Evolutionary conservation across 2,888 invertebrate genomes (phyloP).

Genomic region (Anticlea derivata): DNA sequence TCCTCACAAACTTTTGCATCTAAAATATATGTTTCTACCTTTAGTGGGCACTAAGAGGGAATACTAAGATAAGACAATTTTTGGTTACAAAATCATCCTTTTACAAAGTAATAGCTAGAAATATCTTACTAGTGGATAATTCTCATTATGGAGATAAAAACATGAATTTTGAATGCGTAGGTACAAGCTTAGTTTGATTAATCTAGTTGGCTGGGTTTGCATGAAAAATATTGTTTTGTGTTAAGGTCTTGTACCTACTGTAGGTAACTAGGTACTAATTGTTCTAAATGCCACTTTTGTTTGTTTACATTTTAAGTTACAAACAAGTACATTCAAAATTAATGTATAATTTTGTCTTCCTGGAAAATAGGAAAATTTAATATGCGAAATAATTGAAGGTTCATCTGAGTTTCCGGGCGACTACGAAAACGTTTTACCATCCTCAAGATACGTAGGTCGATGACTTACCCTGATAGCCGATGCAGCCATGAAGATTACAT

Average conservation of each 20-base stretch:
- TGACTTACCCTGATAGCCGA: slow-evolving; percentile 61
- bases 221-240: too few species aligned
- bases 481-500: slow-evolving; percentile 46
- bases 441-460: slow-evolving; percentile 3
- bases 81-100: too few species aligned
- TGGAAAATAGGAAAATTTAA: too few species aligned
- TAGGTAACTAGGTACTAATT: too few species aligned
- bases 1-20: too few species aligned
- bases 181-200: not conserved
- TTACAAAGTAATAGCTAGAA: not conserved
- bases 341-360: too few species aligned
- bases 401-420: not conserved
- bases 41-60: too few species aligned
- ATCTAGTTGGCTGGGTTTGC: slow-evolving; percentile 13
- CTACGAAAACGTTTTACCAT: slow-evolving; percentile 5
- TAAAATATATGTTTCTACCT: too few species aligned
- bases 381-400: not conserved
- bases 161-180: not conserved
- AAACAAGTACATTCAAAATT: too few species aligned
- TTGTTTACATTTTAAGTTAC: slow-evolving; percentile 3
- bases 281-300: not conserved
- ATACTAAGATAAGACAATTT: too few species aligned
- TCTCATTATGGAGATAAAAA: slow-evolving; percentile 4
- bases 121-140: slow-evolving; percentile 11
- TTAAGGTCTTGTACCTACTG: too few species aligned